These are phyloP conservation scores for Anguilla pacifica DNA, from an alignment of 2,797 vertebrate species.

Conservation along the genomic window DNA sequence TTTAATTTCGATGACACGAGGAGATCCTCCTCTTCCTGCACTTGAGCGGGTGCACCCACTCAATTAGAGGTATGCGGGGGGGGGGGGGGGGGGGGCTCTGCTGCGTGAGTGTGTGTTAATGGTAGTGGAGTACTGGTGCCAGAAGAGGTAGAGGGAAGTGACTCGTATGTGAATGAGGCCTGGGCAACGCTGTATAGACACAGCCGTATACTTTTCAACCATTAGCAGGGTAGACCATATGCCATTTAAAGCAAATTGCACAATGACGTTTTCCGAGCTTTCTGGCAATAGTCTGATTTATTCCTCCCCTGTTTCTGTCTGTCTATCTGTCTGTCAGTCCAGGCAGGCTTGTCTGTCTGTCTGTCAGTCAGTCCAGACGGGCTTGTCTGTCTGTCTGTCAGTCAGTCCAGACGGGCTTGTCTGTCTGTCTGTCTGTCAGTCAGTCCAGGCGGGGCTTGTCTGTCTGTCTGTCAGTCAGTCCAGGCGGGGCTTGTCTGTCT, in stretches of 20 bases:
- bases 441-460: not conserved
- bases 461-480: no score
- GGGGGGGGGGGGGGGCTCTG: no score
- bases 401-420: no score
- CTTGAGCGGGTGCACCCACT: slow-evolving; percentile 45
- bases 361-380: no score
- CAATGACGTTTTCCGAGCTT: slow-evolving; percentile 18
- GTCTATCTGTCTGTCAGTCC: no score
- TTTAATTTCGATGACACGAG: slow-evolving; percentile 20
- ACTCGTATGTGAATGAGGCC: not conserved
- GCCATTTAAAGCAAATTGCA: slow-evolving; percentile 38
- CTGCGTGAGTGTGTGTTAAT: slow-evolving; percentile 12
- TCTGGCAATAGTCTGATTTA: not conserved
- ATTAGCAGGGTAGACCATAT: slow-evolving; percentile 39
- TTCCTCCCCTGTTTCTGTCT: not conserved
- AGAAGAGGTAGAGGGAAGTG: not conserved
- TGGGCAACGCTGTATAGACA: not conserved
- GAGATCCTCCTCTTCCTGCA: slow-evolving; percentile 36
- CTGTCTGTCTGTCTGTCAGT: not conserved
- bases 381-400: no score
- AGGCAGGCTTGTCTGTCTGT: no score
- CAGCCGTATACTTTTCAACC: slow-evolving; percentile 15
- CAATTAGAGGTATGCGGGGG: slow-evolving; percentile 46
- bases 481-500: not conserved
- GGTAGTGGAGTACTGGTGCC: slow-evolving; percentile 13